A percentile compares a stretch with the other conserved stretches of the same genome.
These are phyloP conservation scores for Diarsia dahlii DNA, from an alignment of 2,888 invertebrate genomes.

Conservation along the genomic window DNA sequence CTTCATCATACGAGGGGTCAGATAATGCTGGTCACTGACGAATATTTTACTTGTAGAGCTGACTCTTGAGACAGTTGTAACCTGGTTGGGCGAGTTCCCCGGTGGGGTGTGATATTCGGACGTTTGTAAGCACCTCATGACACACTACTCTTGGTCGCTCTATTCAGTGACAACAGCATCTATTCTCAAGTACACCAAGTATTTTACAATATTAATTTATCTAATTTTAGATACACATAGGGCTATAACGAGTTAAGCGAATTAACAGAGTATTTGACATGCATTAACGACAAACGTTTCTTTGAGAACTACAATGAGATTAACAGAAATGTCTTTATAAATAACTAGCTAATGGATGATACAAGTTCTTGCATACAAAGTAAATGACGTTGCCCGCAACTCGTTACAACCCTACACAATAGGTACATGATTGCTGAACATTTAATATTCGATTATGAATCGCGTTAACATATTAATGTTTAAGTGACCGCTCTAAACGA, in stretches of 20 bases:
- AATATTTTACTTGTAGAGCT: constrained; percentile 18
- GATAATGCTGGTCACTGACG: too few species aligned
- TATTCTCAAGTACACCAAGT: constrained; percentile 68
- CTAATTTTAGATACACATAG: constrained; percentile 61
- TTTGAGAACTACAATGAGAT: constrained; percentile 32
- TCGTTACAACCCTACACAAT: constrained; percentile 60
- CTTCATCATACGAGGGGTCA: too few species aligned
- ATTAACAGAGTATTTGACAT: constrained; percentile 27
- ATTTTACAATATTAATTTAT: constrained; percentile 72
- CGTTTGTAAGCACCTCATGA: constrained; percentile 53
- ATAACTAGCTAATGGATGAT: constrained; percentile 54
- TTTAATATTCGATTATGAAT: constrained; percentile 64
- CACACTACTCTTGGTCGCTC: constrained; percentile 69
- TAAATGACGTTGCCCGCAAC: constrained; percentile 18
- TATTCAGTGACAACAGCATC: constrained; percentile 66
- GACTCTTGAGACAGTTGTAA: not conserved
- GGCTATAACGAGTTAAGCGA: constrained; percentile 56
- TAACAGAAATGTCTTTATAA: constrained; percentile 51
- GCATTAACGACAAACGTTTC: constrained; percentile 9
- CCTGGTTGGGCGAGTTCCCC: not conserved
- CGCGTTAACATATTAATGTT: constrained; percentile 62
- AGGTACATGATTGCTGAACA: constrained; percentile 66
- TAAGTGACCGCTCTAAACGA: constrained; percentile 63
- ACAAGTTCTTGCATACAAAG: constrained; percentile 18
- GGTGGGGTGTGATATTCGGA: constrained; percentile 31